Evolutionary conservation across 2,113 vertebrate genomes (phyloP), one percentile per base, ranked within the genome.

Genomic region (Zosterops japonicus): DNA sequence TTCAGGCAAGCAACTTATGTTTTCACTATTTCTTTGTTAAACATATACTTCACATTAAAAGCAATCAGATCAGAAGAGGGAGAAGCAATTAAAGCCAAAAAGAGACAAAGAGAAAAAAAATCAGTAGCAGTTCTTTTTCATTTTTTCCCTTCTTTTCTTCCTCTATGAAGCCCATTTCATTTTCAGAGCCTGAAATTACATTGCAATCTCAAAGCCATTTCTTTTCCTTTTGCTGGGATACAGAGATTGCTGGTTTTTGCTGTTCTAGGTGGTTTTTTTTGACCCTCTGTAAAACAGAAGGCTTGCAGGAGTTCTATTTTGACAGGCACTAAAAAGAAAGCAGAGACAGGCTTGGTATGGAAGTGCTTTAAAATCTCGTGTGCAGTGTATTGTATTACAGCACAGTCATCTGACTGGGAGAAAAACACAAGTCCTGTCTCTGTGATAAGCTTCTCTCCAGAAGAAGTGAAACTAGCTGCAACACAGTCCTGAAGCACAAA

Each of bases 141-240:
- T 79, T 94, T 31, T 41, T 12, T 3, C 13, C 44, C 5, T 52
- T 9, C 4, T 17, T 74, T 85, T 87, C 33, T 59, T 91, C 11
- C 53, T 87, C 31, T 49, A 60, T 50, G 70, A 78, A 80, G 56
- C 36, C 1, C 3, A 57, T 83, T 91, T 81, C 47, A 47, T 93
- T 83, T 97, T 94, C 64, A 81, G 64, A 83, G 79, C 42, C 59
- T 90, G 67, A 94, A 94, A 95, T 83, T 81, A 83, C 55, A 28
- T 35, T 55, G 56, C 59, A 86, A 86, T 93, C 64, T 81, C 64
- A 77, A 88, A 95, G 46, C n/a, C 35, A 83, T 72, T 85, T 93
- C 69, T 78, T 16, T 56, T 63, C 19, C 86, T 83, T 92, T 33
- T 89, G 63, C 65, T 90, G 69, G 60, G 92, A 89, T 84, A 83